These are phyloP conservation scores for Pangasius mekongensis DNA, from an alignment of 2,797 vertebrate genomes.

Conservation along the genomic window DNA sequence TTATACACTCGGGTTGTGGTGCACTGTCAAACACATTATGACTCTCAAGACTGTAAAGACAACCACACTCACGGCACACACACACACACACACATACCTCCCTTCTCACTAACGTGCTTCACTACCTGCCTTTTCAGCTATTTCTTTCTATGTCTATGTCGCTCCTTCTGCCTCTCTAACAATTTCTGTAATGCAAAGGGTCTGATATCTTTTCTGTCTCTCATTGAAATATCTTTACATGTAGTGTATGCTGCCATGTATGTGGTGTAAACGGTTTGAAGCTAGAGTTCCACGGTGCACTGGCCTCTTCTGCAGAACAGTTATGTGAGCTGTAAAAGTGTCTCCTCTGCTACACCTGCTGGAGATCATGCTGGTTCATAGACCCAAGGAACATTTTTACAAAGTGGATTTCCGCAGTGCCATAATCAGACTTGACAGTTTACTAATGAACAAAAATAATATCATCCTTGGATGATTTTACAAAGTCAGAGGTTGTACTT, in stretches of 20 bases:
- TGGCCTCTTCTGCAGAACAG: not conserved
- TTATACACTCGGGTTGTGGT: constrained; percentile 61
- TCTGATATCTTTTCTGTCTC: not conserved
- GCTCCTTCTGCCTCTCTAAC: constrained; percentile 53
- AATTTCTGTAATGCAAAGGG: constrained; percentile 28
- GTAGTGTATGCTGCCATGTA: constrained; percentile 21
- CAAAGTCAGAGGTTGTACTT: not conserved
- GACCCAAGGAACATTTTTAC: not conserved
- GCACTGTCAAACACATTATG: constrained; percentile 54
- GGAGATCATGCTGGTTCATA: not conserved
- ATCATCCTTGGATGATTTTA: not conserved
- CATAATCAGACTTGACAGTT: constrained; percentile 5
- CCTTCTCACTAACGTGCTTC: constrained; percentile 36
- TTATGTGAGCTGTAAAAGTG: not conserved
- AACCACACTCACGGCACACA: constrained; percentile 30
- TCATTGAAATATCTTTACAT: constrained; percentile 13
- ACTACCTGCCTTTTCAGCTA: constrained; percentile 19
- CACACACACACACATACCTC: not conserved
- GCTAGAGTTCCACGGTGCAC: not conserved
- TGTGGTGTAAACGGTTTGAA: not conserved
- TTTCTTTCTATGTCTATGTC: not conserved
- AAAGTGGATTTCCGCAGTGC: not conserved
- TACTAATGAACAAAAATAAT: not conserved
- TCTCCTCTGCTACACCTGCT: not conserved
- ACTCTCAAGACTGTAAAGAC: constrained; percentile 60